Conservation (phyloP, 1,140 invertebrate genomes). For the Matsumurasca onukii region DNA sequence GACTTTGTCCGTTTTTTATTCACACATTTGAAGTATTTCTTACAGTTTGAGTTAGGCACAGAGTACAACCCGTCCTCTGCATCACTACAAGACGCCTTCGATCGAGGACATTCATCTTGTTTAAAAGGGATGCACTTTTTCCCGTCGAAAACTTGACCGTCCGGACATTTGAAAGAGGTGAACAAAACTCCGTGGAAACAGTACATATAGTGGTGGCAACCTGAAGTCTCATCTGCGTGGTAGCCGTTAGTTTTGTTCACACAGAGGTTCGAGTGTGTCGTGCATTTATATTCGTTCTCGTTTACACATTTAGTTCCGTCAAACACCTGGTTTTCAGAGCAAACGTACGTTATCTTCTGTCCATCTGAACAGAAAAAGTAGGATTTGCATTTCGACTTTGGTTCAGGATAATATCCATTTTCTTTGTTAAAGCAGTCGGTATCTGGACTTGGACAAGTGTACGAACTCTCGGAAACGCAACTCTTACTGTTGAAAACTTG, state of each 20-base stretch:
- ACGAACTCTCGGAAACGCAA: constrained; percentile 47
- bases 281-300: constrained; percentile 49
- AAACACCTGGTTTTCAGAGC: constrained; percentile 52
- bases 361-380: constrained; percentile 58
- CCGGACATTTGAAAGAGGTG: constrained; percentile 55
- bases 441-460: constrained; percentile 52
- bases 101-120: constrained; percentile 37
- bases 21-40: constrained; percentile 56
- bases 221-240: constrained; percentile 55
- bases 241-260: constrained; percentile 55
- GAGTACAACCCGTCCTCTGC: constrained; percentile 55
- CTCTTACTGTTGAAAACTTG: constrained; percentile 53
- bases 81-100: constrained; percentile 41
- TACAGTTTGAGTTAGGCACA: constrained; percentile 53
- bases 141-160: constrained; percentile 56
- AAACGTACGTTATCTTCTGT: constrained; percentile 56
- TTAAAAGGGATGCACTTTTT: constrained; percentile 49
- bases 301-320: constrained; percentile 56
- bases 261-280: constrained; percentile 51
- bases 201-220: constrained; percentile 58
- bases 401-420: constrained; percentile 58
- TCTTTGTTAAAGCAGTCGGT: constrained; percentile 51
- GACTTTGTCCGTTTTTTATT: constrained; percentile 46
- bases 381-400: constrained; percentile 55
- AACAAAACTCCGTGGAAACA: constrained; percentile 56